phyloP scores from a whole-genome alignment of 2,888 invertebrate genomes.

The Mimachlamys varia region DNA sequence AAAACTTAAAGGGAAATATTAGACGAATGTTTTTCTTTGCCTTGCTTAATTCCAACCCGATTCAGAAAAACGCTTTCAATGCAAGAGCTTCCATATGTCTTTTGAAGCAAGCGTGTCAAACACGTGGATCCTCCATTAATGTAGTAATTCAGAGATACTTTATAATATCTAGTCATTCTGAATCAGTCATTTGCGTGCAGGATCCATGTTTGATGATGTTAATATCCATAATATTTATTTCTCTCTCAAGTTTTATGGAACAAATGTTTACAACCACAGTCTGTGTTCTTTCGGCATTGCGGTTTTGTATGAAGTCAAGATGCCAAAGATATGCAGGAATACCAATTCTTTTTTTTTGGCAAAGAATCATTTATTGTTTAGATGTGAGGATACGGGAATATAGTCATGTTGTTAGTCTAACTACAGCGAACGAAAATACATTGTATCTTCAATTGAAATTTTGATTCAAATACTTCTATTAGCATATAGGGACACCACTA shows the following conservation, averaged over 20 bases:
- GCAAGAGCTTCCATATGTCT: not conserved
- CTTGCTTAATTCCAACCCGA: not conserved
- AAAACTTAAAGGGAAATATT: not conserved
- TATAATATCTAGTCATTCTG: not conserved
- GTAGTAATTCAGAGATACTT: not conserved
- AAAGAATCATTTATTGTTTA: too few relatives aligned
- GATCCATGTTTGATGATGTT: not conserved
- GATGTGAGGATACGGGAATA: too few relatives aligned
- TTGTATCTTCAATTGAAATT: too few relatives aligned
- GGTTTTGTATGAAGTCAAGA: not conserved
- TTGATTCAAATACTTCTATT: too few relatives aligned
- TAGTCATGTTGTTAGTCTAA: too few relatives aligned
- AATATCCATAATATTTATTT: not conserved
- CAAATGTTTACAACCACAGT: not conserved
- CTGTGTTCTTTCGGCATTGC: not conserved
- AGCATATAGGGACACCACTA: too few relatives aligned
- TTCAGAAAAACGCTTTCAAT: not conserved
- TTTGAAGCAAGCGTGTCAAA: constrained; percentile 15
- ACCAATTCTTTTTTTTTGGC: too few relatives aligned
- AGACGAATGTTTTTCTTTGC: not conserved
- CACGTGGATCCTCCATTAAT: not conserved
- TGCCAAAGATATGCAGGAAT: too few relatives aligned
- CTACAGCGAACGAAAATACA: too few relatives aligned
- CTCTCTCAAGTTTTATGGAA: not conserved
- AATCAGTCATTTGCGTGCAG: not conserved